These are phyloP conservation scores for Leptopilina clavipes DNA, from an alignment of 1,140 invertebrate genomes.

Conservation along the genomic window DNA sequence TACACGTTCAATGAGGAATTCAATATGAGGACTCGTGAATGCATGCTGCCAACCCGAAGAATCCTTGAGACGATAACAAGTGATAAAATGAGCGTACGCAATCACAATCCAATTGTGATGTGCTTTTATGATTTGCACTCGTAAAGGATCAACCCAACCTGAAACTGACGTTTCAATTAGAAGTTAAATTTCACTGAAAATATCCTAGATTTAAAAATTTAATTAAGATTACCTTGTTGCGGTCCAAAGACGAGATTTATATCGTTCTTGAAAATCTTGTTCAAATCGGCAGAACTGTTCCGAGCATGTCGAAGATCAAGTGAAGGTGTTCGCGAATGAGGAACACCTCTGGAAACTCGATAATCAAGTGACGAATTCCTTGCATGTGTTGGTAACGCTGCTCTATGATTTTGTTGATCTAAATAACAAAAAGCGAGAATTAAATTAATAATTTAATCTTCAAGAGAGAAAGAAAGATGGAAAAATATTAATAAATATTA, in stretches of 20 bases:
- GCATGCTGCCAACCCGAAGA: conserved; percentile 96
- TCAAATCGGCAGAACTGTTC: conserved; percentile 86
- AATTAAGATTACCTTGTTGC: conserved; percentile 13
- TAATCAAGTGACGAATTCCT: conserved; percentile 88
- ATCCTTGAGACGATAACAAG: conserved; percentile 96
- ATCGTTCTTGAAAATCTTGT: conserved; percentile 84
- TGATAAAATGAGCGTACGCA: conserved; percentile 96
- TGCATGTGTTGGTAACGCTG: conserved; percentile 75
- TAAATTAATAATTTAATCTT: too few relatives aligned
- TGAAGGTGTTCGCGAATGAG: conserved; percentile 89
- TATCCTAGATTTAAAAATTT: background rate
- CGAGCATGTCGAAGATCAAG: conserved; percentile 86
- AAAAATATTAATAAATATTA: conserved; percentile 1
- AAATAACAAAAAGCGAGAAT: conserved; percentile 1
- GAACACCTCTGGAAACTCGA: conserved; percentile 73
- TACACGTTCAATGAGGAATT: conserved; percentile 91
- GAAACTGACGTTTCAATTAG: conserved; percentile 71
- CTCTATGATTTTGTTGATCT: conserved; percentile 65
- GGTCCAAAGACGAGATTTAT: conserved; percentile 76
- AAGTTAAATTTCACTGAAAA: background rate
- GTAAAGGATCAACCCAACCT: conserved; percentile 87
- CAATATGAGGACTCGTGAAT: conserved; percentile 94
- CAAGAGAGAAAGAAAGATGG: too few relatives aligned
- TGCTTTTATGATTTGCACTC: conserved; percentile 95
- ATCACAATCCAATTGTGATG: conserved; percentile 99